Evolutionary conservation across 2,113 vertebrate genomes (phyloP).

Genomic region (Dolichotis patagonum): DNA sequence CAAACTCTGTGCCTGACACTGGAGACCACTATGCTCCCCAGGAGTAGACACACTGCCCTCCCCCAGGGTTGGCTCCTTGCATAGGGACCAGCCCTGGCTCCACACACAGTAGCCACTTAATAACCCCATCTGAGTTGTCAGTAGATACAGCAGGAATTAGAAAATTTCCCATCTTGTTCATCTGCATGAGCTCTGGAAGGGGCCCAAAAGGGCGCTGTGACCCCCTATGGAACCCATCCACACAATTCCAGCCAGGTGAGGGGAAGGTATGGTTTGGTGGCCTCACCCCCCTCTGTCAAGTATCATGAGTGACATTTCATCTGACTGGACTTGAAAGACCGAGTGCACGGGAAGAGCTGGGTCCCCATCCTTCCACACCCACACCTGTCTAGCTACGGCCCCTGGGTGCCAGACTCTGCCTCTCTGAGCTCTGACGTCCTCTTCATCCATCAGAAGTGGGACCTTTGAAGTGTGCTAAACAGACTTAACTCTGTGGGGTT

Average conservation of each 20-base stretch:
- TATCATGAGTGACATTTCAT: rapidly evolving
- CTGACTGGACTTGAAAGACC: rapidly evolving
- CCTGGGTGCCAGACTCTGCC: background rate
- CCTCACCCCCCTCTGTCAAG: background rate
- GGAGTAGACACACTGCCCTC: background rate
- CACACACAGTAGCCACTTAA: background rate
- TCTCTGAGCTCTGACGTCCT: background rate
- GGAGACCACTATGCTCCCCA: background rate
- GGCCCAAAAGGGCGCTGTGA: background rate
- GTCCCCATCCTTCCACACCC: background rate
- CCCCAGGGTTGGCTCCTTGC: rapidly evolving
- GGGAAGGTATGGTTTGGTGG: rapidly evolving
- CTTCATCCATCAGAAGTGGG: background rate
- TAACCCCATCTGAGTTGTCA: background rate
- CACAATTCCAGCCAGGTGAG: background rate
- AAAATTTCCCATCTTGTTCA: background rate
- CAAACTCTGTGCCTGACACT: rapidly evolving
- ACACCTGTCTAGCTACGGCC: background rate
- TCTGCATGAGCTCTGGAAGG: background rate
- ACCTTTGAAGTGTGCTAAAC: background rate
- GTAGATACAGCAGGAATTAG: background rate
- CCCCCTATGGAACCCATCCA: background rate
- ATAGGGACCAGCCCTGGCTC: background rate
- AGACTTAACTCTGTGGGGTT: background rate
- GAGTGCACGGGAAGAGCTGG: too few species aligned